A percentile compares a stretch with the other conserved stretches of the same genome.
Evolutionary conservation across 2,888 invertebrate species (phyloP).

Genomic region (Scaptomyza tumidula): DNA sequence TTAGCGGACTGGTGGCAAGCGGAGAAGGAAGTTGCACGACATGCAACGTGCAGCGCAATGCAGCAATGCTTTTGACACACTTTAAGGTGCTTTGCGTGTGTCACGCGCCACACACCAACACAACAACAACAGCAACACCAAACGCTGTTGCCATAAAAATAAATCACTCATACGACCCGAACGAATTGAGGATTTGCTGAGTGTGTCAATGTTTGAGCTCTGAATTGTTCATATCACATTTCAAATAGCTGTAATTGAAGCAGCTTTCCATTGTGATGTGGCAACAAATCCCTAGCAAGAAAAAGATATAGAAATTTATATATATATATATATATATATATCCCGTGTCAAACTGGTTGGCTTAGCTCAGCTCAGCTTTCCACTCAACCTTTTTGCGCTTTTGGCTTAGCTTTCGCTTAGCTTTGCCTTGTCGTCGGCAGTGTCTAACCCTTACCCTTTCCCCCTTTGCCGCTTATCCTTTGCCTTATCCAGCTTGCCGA

Average conservation of each 20-base stretch:
- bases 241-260: slow-evolving; percentile 68
- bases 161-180: slow-evolving; percentile 71
- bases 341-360: slow-evolving; percentile 57
- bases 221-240: slow-evolving; percentile 46
- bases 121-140: slow-evolving; percentile 17
- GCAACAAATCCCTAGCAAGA: slow-evolving; percentile 17
- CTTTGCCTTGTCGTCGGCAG: slow-evolving; percentile 47
- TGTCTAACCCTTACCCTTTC: slow-evolving; percentile 3
- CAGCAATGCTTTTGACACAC: slow-evolving; percentile 34
- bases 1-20: slow-evolving; percentile 11
- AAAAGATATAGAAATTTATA: not conserved
- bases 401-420: slow-evolving; percentile 54
- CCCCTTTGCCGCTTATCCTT: not conserved
- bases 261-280: slow-evolving; percentile 36
- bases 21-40: no score
- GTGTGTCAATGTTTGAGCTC: not conserved
- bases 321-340: slow-evolving; percentile 31
- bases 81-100: slow-evolving; percentile 44
- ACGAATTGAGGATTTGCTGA: not conserved
- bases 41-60: slow-evolving; percentile 33
- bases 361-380: slow-evolving; percentile 68
- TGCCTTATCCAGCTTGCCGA: not conserved
- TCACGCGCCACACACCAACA: slow-evolving; percentile 35
- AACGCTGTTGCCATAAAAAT: slow-evolving; percentile 53
- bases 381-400: slow-evolving; percentile 68